phyloP scores from a whole-genome alignment of 2,113 vertebrate genomes.

The Chloebia gouldiae region DNA sequence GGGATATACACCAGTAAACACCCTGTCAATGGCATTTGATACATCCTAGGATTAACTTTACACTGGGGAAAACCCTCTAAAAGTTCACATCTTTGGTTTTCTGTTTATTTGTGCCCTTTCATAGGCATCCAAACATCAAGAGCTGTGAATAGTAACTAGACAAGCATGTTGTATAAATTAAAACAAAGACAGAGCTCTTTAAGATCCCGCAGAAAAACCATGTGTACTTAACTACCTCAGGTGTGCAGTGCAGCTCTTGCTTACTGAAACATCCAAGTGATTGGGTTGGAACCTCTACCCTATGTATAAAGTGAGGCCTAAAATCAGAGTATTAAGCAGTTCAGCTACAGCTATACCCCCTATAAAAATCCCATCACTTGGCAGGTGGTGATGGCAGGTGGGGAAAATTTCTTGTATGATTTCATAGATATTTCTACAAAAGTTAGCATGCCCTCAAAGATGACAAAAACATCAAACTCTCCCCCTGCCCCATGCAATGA shows the following conservation, averaged over 20 bases:
- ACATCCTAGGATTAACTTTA: not conserved
- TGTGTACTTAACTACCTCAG: not conserved
- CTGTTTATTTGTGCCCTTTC: not conserved
- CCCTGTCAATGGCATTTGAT: not conserved
- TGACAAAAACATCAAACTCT: not conserved
- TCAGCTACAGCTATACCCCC: not conserved
- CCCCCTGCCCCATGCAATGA: not conserved
- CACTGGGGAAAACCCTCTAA: not conserved
- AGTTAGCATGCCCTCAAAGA: not conserved
- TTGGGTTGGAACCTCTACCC: not conserved
- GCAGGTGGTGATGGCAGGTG: not conserved
- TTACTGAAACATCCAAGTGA: not conserved
- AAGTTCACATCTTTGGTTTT: not conserved
- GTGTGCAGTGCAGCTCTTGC: not conserved
- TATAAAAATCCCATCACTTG: not conserved
- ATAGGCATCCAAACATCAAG: not conserved
- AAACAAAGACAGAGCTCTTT: not conserved
- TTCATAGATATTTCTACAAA: not conserved
- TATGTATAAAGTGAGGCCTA: not conserved
- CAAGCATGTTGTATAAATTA: not conserved
- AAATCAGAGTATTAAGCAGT: not conserved
- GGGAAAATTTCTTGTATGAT: not conserved
- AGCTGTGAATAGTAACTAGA: not conserved
- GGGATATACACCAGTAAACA: not conserved
- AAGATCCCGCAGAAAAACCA: not conserved